These are phyloP conservation scores for Glaucopsyche alexis DNA, from an alignment of 2,888 invertebrate species.

Conservation along the genomic window DNA sequence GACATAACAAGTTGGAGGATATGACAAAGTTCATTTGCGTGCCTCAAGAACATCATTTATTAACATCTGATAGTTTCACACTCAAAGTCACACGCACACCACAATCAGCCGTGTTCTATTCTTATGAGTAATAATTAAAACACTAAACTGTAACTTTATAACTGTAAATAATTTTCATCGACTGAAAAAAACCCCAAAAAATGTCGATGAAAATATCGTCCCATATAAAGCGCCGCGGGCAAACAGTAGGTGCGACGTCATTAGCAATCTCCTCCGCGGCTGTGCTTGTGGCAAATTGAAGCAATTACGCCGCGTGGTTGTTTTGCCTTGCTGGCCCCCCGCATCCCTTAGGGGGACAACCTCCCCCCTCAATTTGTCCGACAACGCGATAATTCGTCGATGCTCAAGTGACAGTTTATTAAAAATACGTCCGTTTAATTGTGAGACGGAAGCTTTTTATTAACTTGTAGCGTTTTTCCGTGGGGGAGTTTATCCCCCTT, in stretches of 20 bases:
- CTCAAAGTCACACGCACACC: too few species aligned
- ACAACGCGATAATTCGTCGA: conserved; percentile 45
- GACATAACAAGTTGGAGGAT: background rate
- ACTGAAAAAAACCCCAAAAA: background rate
- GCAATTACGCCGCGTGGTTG: conserved; percentile 65
- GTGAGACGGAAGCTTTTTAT: conserved; percentile 32
- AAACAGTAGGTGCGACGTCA: conserved; percentile 61
- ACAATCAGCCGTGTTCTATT: too few species aligned
- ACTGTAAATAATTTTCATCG: background rate
- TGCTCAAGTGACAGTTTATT: conserved; percentile 40
- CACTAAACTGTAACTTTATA: background rate
- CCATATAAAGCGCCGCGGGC: conserved; percentile 44
- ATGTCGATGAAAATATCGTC: conserved; percentile 33
- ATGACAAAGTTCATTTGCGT: background rate
- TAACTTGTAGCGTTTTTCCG: conserved; percentile 16
- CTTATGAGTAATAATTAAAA: too few species aligned
- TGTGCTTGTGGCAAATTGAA: conserved; percentile 65
- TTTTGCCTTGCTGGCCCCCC: conserved; percentile 53
- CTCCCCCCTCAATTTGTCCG: conserved; percentile 42
- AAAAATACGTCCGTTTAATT: conserved; percentile 32
- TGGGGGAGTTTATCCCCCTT: background rate
- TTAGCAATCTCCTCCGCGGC: conserved; percentile 57
- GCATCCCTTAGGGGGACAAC: conserved; percentile 26
- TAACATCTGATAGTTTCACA: too few species aligned
- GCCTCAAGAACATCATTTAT: too few species aligned